Evolutionary conservation across 2,888 invertebrate genomes (phyloP).

Genomic region (Nesidiocoris tenuis): DNA sequence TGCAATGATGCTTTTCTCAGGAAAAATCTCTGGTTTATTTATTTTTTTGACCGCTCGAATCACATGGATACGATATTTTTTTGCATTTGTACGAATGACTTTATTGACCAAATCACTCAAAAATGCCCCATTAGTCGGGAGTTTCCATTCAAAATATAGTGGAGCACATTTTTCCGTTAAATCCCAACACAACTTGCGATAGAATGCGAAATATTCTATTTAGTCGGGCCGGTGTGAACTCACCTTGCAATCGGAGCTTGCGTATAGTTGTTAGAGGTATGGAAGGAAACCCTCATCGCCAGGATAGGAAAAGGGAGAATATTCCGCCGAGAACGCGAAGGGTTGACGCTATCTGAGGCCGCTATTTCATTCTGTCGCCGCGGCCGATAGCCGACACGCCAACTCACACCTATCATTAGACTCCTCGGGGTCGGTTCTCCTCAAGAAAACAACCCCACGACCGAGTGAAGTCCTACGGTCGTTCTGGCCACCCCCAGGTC

Average conservation of each 20-base stretch:
- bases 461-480: background rate
- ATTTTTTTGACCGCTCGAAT: no score
- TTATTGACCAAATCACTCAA: no score
- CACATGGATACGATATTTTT: no score
- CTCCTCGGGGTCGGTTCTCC: background rate
- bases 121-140: no score
- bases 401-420: slow-evolving; percentile 44
- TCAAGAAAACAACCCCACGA: background rate
- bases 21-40: no score
- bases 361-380: slow-evolving; percentile 42
- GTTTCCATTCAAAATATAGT: no score
- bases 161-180: no score
- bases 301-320: background rate
- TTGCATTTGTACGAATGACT: no score
- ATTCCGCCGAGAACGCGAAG: background rate
- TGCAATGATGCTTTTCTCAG: no score
- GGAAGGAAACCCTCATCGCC: background rate
- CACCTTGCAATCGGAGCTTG: background rate
- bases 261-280: background rate
- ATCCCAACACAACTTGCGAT: no score
- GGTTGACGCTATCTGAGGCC: slow-evolving; percentile 36
- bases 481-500: background rate
- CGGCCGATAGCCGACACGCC: slow-evolving; percentile 37
- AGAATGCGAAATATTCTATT: no score
- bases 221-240: no score